These are phyloP conservation scores for Muscidifurax raptorellus DNA, from an alignment of 1,140 invertebrate species.

Conservation along the genomic window DNA sequence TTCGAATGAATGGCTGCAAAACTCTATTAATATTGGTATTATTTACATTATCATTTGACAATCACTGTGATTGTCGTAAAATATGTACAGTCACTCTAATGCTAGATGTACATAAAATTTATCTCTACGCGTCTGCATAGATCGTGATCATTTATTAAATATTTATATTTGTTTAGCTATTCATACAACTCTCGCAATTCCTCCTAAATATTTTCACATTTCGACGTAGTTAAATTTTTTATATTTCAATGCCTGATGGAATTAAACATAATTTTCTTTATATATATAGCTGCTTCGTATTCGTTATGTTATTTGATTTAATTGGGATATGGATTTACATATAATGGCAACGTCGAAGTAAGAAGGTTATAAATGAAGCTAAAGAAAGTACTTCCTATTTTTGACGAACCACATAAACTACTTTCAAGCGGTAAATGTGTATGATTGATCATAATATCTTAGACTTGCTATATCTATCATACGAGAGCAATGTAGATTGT, in stretches of 20 bases:
- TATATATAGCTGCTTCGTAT: slow-evolving; percentile 57
- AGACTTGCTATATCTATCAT: neutral
- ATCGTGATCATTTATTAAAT: slow-evolving; percentile 39
- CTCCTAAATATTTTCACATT: slow-evolving; percentile 37
- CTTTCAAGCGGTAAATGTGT: neutral
- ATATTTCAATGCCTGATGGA: slow-evolving; percentile 10
- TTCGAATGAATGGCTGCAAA: slow-evolving; percentile 39
- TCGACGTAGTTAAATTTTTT: slow-evolving; percentile 22
- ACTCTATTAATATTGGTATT: slow-evolving; percentile 27
- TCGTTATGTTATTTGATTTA: slow-evolving; percentile 53
- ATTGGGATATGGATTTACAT: slow-evolving; percentile 66
- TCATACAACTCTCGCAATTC: slow-evolving; percentile 32
- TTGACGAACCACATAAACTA: neutral
- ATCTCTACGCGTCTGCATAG: neutral
- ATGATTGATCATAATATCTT: neutral
- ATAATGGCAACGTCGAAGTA: slow-evolving; percentile 52
- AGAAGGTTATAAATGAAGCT: neutral
- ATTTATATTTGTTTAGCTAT: slow-evolving; percentile 41
- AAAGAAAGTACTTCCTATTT: neutral
- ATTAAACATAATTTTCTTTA: slow-evolving; percentile 10
- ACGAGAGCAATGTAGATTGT: slow-evolving; percentile 33
- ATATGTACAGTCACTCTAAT: slow-evolving; percentile 43
- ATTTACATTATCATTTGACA: slow-evolving; percentile 45
- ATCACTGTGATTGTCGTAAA: slow-evolving; percentile 12
- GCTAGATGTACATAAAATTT: slow-evolving; percentile 43